Conservation (phyloP, 2,797 vertebrate genomes). For the Capromys pilorides region DNA sequence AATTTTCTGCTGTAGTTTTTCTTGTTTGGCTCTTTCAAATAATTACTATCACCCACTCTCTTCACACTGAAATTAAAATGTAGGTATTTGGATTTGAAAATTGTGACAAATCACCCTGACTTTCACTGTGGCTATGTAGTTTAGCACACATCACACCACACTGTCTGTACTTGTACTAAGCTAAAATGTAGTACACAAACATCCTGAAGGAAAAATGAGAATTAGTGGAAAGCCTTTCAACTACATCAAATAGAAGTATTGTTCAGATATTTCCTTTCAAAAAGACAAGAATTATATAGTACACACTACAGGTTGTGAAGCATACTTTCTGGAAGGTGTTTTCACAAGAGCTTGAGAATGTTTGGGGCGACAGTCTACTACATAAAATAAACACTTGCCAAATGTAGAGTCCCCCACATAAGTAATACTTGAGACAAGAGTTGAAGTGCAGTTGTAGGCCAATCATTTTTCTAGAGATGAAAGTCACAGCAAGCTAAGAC, state of each 20-base stretch:
- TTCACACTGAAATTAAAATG: constrained; percentile 62
- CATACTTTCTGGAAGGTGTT: constrained; percentile 65
- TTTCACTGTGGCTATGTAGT: constrained; percentile 48
- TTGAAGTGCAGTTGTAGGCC: neutral
- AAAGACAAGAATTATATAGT: constrained; percentile 50
- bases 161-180: constrained; percentile 54
- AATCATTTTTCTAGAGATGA: constrained; percentile 21
- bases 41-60: constrained; percentile 46
- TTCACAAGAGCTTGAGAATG: constrained; percentile 51
- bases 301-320: constrained; percentile 63
- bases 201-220: constrained; percentile 26
- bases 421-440: constrained; percentile 68
- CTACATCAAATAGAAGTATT: constrained; percentile 75
- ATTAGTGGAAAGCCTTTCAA: constrained; percentile 16
- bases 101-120: constrained; percentile 72
- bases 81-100: constrained; percentile 71
- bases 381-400: constrained; percentile 58
- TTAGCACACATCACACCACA: constrained; percentile 64
- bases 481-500: constrained; percentile 56
- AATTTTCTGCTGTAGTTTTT: constrained; percentile 45
- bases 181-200: constrained; percentile 71
- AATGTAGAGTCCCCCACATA: neutral
- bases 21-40: constrained; percentile 29
- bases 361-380: constrained; percentile 51
- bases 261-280: constrained; percentile 69